Base-by-base conservation (phyloP, 1,140 invertebrate genomes). In the Trichonephila clavata region DNA sequence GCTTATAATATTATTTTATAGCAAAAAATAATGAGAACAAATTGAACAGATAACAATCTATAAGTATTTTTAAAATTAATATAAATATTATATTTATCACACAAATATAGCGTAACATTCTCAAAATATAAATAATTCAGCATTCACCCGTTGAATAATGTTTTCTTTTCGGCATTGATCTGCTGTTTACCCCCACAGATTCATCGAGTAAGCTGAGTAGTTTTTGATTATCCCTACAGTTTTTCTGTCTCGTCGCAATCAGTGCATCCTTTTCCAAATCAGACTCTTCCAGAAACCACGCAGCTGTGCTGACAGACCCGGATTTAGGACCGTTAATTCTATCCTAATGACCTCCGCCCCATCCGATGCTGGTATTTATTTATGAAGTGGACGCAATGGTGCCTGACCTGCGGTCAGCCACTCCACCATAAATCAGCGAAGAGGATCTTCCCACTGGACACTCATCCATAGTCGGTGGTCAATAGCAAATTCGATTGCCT, bases 341-440 rank as follows among this genome's bases (percentile, higher is more conserved):
- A n/a, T 90, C 89, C 77, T 80, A 90, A 80, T 80, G 77, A 80
- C 90, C 71, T 27, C 24, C 39, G 57, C 80, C 90, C 57, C 77
- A 39, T 16, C 86, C 16, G 16, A 65, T n/a, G 68, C 43, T 32
- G 24, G 32, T 92, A 84, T 92, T 92, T 92, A 92, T 92, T 92
- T 92, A 92, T 92, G 90, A 92, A 92, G 90, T 92, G 90, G 90
- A 50, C 80, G 90, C 68, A 92, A 84, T 92, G 90, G 90, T 43
- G 77, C 60, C 77, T 92, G 90, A 92, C 90, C 90, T 80, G 80
- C 39, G 90, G 90, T 92, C 90, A 84, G 21, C 39, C 10, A 8
- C 21, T 84, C 80, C 90, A 84, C 32, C 90, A 92, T 92, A 92
- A 92, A 92, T 92, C 90, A 92, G 68, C 14, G n/a, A 8, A 20